phyloP scores from a whole-genome alignment of 2,888 invertebrate genomes.

The Sarcophaga caerulescens region DNA sequence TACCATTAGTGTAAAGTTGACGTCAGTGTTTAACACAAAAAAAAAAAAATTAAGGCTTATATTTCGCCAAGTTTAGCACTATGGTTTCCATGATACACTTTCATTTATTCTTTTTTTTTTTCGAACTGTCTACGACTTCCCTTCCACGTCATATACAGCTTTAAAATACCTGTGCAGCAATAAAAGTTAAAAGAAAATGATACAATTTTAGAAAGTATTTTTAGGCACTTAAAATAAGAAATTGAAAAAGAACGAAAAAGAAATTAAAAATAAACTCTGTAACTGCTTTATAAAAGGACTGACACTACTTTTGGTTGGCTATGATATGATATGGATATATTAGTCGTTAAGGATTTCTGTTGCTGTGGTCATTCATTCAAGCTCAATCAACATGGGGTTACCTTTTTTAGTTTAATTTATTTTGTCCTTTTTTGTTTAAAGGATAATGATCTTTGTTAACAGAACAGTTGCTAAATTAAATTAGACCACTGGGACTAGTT shows the following conservation, averaged over 20 bases:
- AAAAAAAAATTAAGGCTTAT: not conserved
- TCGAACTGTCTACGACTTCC: slow-evolving; percentile 24
- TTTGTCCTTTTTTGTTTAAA: not conserved
- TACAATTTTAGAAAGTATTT: slow-evolving; percentile 24
- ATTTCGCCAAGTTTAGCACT: slow-evolving; percentile 2
- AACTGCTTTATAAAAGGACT: not conserved
- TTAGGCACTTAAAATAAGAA: slow-evolving; percentile 26
- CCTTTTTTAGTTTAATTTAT: slow-evolving; percentile 18
- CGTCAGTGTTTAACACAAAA: slow-evolving; percentile 28
- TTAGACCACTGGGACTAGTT: no score
- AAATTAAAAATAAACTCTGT: not conserved
- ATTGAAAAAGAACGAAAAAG: not conserved
- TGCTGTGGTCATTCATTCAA: not conserved
- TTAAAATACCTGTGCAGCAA: slow-evolving; percentile 32
- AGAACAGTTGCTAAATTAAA: no score
- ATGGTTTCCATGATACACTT: not conserved
- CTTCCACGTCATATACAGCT: not conserved
- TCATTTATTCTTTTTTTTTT: not conserved
- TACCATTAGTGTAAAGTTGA: not conserved
- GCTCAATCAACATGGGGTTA: slow-evolving; percentile 10
- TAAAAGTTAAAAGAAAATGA: slow-evolving; percentile 25
- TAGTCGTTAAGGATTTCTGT: slow-evolving; percentile 2
- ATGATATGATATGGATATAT: slow-evolving; percentile 25
- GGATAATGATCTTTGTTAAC: no score
- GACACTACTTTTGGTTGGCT: no score